Evolutionary conservation across 2,888 invertebrate species (phyloP), one percentile per base, ranked within the genome.

Genomic region (Punctoribates punctum): DNA sequence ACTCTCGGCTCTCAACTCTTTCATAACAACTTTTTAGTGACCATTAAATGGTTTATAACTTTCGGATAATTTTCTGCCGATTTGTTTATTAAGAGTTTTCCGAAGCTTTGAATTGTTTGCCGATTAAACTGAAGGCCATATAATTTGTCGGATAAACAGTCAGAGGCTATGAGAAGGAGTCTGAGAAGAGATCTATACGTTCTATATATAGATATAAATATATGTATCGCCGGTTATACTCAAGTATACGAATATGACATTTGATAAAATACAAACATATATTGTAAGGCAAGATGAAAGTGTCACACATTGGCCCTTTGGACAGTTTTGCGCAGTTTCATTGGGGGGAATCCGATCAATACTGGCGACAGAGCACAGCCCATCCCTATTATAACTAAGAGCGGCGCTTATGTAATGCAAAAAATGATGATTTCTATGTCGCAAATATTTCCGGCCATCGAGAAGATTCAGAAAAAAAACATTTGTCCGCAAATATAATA

Each of bases 251-350:
- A 67, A 38, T 67, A 20, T 67, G 67, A 38, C 42, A 60, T 23
- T 25, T 23, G 3, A 67, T 67, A n/a, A 62, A 62, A 62, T 62
- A 27, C 17, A 29, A 1, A 4, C 5, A 62, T 62, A 27, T 62
- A 62, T 29, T 62, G 29, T 62, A 29, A 17, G 3, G 38, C 17
- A 29, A 62, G 67, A 15, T 67, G 17, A 13, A 67, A 67, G 38
- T 67, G 67, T 67, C 67, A 67, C 42, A 67, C 67, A 67, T 67
- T 67, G 67, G 67, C 34, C 38, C 20, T 67, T 17, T 38, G 42
- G 67, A 67, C 67, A 67, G 29, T 38, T 38, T 38, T 38, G 67
- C 17, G 67, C 20, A n/a, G 20, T 67, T 67, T 67, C 67, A 67
- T 67, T 67, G 67, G 67, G 13, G 4, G 13, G 1, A 67, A 38